phyloP scores from a whole-genome alignment of 2,888 invertebrate species.

The Acronicta alni region DNA sequence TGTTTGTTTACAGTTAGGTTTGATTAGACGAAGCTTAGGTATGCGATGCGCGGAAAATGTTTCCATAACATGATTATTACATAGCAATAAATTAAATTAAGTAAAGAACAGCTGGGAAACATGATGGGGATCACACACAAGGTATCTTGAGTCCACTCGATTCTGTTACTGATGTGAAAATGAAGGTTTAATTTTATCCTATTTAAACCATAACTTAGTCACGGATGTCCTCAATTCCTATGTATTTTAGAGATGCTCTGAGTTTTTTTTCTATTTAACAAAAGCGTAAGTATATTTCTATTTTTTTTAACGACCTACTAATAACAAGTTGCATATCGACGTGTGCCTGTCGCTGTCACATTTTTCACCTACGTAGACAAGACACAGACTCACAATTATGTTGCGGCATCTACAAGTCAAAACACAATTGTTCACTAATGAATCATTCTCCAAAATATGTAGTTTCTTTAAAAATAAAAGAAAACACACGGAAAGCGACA shows the following conservation, averaged over 20 bases:
- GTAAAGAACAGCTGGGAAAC: not conserved
- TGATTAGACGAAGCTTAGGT: not conserved
- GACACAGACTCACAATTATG: slow-evolving; percentile 24
- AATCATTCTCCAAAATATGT: slow-evolving; percentile 35
- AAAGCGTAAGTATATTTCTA: too few species aligned
- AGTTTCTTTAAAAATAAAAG: slow-evolving; percentile 33
- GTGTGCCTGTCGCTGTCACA: slow-evolving; percentile 7
- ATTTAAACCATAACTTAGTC: too few species aligned
- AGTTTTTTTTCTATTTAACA: too few species aligned
- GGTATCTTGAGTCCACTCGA: too few species aligned
- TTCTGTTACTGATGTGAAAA: too few species aligned
- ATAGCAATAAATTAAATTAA: slow-evolving; percentile 3
- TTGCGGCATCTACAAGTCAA: slow-evolving; percentile 20
- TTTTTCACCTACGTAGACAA: slow-evolving; percentile 12
- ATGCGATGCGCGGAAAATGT: slow-evolving; percentile 1
- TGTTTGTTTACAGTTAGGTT: slow-evolving; percentile 15
- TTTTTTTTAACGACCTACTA: too few species aligned
- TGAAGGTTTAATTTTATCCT: too few species aligned
- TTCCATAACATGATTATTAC: slow-evolving; percentile 12
- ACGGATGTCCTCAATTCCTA: too few species aligned
- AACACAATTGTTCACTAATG: slow-evolving; percentile 37
- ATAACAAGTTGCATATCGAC: too few species aligned
- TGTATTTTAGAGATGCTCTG: too few species aligned
- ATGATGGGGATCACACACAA: too few species aligned
- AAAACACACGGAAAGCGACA: slow-evolving; percentile 24